phyloP scores from a whole-genome alignment of 2,113 vertebrate genomes.

The Penelope pileata region DNA sequence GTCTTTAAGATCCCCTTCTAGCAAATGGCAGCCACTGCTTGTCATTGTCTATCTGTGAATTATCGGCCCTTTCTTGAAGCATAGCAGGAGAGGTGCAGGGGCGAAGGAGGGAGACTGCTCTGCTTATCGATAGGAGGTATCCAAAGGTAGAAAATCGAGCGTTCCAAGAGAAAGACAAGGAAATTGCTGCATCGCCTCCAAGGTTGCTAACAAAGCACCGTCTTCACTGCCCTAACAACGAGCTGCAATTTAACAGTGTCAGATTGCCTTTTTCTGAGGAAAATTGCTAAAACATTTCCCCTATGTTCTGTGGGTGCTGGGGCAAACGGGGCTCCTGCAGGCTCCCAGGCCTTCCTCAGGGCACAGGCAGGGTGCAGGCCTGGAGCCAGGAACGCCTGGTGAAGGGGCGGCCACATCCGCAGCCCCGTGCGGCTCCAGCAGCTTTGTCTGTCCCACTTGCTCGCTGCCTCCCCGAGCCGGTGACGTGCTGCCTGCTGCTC shows the following conservation, averaged over 20 bases:
- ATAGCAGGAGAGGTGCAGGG: neutral
- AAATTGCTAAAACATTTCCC: accelerated
- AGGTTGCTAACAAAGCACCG: neutral
- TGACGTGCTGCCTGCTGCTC: neutral
- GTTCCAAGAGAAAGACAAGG: neutral
- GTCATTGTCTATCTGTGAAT: neutral
- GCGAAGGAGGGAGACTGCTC: neutral
- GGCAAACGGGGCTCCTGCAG: neutral
- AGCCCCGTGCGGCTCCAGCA: neutral
- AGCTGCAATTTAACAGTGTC: neutral
- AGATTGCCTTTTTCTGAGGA: neutral
- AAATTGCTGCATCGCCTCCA: neutral
- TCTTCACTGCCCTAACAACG: neutral
- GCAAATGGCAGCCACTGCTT: neutral
- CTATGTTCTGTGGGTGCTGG: accelerated
- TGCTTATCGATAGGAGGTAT: neutral
- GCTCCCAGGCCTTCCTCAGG: neutral
- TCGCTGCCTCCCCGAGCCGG: neutral
- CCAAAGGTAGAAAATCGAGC: neutral
- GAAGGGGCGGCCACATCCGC: neutral
- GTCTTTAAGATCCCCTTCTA: neutral
- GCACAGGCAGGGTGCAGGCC: neutral
- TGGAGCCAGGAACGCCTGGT: neutral
- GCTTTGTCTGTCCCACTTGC: neutral
- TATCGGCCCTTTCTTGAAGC: neutral